Percentiles rank a stretch among this genome's conserved stretches.
Conservation (phyloP, 23 tunicate genomes). For the Ascidia mentula region DNA sequence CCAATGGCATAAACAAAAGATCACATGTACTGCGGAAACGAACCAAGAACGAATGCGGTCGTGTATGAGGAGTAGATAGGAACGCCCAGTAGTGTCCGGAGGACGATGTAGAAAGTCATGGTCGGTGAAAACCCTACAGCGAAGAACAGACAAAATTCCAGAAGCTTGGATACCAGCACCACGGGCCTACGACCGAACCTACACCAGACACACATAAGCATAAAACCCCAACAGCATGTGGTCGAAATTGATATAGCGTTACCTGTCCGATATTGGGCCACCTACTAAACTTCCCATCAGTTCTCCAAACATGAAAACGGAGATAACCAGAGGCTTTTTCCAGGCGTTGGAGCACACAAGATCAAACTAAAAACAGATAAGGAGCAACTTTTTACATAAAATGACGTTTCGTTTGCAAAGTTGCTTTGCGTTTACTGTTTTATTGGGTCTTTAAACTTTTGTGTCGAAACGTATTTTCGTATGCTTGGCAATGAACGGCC, state of each 20-base stretch:
- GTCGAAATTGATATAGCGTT: not conserved
- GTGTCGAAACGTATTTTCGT: not conserved
- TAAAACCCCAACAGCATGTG: not conserved
- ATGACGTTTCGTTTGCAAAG: not conserved
- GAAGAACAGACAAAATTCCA: conserved; percentile 16
- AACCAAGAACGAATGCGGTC: conserved; percentile 37
- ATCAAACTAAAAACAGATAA: conserved; percentile 8
- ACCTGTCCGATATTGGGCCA: conserved; percentile 38
- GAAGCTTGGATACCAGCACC: not conserved
- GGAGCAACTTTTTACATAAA: not conserved
- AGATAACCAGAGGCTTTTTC: conserved; percentile 13
- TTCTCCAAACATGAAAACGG: conserved; percentile 33
- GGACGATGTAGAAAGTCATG: conserved; percentile 8
- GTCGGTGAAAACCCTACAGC: conserved; percentile 12
- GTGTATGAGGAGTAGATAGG: conserved; percentile 24
- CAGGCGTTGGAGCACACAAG: conserved; percentile 23
- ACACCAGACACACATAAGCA: not conserved
- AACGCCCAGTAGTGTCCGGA: conserved; percentile 12
- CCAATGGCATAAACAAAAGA: not conserved
- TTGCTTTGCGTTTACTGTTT: not conserved
- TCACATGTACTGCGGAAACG: not conserved
- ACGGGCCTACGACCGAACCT: conserved; percentile 25
- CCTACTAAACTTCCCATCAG: conserved; percentile 27
- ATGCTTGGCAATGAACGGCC: not conserved
- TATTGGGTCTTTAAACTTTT: not conserved